Percentiles rank a stretch among this genome's conserved stretches.
phyloP scores from a whole-genome alignment of 2,113 vertebrate genomes.

The Rhombomys opimus region DNA sequence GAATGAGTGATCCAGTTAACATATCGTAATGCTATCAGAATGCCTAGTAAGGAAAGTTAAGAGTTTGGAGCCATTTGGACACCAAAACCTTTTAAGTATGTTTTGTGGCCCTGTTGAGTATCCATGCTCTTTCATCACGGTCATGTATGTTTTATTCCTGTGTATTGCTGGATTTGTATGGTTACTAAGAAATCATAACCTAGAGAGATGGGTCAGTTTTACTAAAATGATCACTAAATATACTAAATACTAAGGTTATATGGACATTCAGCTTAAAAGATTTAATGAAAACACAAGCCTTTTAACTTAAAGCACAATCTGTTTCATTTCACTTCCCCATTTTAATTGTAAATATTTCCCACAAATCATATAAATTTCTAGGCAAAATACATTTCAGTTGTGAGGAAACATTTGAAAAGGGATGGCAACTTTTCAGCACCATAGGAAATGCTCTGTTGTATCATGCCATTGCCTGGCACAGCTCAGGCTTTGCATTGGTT shows the following conservation, averaged over 20 bases:
- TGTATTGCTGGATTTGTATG: background rate
- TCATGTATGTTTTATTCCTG: background rate
- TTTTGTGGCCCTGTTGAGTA: background rate
- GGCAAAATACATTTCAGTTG: constrained; percentile 21
- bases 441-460: background rate
- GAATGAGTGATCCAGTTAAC: constrained; percentile 55
- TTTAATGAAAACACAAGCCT: constrained; percentile 20
- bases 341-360: constrained; percentile 1
- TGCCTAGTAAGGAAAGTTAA: constrained; percentile 11
- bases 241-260: background rate
- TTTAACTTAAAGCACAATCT: constrained; percentile 22
- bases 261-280: background rate
- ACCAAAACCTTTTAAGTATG: background rate
- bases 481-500: constrained; percentile 28
- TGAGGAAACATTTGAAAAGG: constrained; percentile 46
- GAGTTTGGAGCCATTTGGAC: constrained; percentile 51
- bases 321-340: background rate
- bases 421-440: constrained; percentile 10
- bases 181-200: constrained; percentile 10
- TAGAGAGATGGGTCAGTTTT: constrained; percentile 2
- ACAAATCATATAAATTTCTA: background rate
- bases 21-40: constrained; percentile 2
- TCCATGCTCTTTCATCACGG: background rate
- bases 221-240: background rate
- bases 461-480: background rate